Percentiles rank a stretch among this genome's conserved stretches.
Evolutionary conservation across 2,888 invertebrate species (phyloP).

Genomic region (Drosophila meridiana): DNA sequence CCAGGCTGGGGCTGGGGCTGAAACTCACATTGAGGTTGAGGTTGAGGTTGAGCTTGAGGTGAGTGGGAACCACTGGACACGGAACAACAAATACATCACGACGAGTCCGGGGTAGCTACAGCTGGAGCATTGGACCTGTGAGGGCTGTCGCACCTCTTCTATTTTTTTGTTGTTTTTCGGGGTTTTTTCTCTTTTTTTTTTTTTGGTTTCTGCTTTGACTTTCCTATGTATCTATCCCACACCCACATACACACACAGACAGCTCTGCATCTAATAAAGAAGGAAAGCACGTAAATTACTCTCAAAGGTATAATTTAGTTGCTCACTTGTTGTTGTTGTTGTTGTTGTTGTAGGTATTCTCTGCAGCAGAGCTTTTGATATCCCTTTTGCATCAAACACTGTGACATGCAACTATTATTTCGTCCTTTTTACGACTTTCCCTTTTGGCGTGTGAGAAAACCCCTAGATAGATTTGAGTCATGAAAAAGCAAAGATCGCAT

Average conservation of each 20-base stretch:
- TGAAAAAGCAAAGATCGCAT: not conserved
- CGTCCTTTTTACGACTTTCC: slow-evolving; percentile 25
- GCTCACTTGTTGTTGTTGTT: slow-evolving; percentile 52
- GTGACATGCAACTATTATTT: slow-evolving; percentile 53
- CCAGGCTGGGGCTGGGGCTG: slow-evolving; percentile 17
- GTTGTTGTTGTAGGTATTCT: slow-evolving; percentile 12
- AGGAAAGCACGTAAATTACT: slow-evolving; percentile 81
- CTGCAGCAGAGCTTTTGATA: slow-evolving; percentile 48
- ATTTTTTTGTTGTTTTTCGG: slow-evolving; percentile 8
- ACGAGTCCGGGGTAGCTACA: slow-evolving; percentile 38
- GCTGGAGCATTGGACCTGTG: slow-evolving; percentile 9
- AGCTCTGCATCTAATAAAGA: slow-evolving; percentile 70
- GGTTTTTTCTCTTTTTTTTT: slow-evolving; percentile 12
- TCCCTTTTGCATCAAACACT: slow-evolving; percentile 54
- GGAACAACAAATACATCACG: slow-evolving; percentile 68
- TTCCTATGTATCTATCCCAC: slow-evolving; percentile 31
- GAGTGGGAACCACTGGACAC: slow-evolving; percentile 29
- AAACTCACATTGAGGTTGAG: not conserved
- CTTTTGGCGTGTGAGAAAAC: slow-evolving; percentile 9
- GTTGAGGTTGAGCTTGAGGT: slow-evolving; percentile 29
- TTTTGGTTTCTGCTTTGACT: slow-evolving; percentile 25
- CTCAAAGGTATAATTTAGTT: slow-evolving; percentile 81
- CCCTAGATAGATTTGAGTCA: not conserved
- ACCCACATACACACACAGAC: slow-evolving; percentile 1
- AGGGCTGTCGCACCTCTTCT: slow-evolving; percentile 35